Evolutionary conservation across 2,888 invertebrate genomes (phyloP), one percentile per base, ranked within the genome.

Genomic region (Congeria kusceri): DNA sequence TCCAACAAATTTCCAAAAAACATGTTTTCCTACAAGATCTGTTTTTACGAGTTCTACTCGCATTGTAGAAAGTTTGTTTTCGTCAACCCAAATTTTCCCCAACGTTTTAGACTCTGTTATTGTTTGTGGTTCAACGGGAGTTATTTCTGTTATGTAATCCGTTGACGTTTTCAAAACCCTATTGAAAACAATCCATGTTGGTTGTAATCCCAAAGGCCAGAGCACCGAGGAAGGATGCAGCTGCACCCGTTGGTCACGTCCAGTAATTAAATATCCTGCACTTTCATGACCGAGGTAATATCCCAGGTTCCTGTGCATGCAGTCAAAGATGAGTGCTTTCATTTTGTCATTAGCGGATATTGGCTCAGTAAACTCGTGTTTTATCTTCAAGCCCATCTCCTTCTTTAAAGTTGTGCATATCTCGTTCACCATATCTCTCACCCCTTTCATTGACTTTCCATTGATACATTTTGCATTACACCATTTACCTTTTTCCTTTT

Each of bases 391-490:
- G 7, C 77, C 62, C 18, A 83, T 47, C n/a, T 91, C 90, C 67
- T 80, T 85, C 47, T 79, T 84, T 25, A 92, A 74, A 13, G 85
- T 76, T 3, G 77, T 68, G 3, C 75, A 25, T 13, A 88, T 79
- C 67, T 92, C 92, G 20, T 85, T 85, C 2, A 90, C 80, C 29
- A 68, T 82, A 18, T 90, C 90, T 28, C 85, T 74, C 5, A 87
- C 88, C 7, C 85, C 83, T 47, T 87, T 85, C 78, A 93, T 87
- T 4, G 90, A 82, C 83, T 91, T 92, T 15, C 87, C 91, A 82
- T 93, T 93, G 46, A 93, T 88, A 67, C 87, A 88, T 76, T 93
- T 92, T n/a, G 86, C 68, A 32, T 82, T 76, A 77, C 92, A 92
- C 92, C 92, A 93, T 29, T 82, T 82, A 5, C 86, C 85, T 71